Percentiles rank a stretch among this genome's conserved stretches.
These are phyloP conservation scores for Leucosticte australis DNA, from an alignment of 2,113 vertebrate genomes.

Conservation along the genomic window DNA sequence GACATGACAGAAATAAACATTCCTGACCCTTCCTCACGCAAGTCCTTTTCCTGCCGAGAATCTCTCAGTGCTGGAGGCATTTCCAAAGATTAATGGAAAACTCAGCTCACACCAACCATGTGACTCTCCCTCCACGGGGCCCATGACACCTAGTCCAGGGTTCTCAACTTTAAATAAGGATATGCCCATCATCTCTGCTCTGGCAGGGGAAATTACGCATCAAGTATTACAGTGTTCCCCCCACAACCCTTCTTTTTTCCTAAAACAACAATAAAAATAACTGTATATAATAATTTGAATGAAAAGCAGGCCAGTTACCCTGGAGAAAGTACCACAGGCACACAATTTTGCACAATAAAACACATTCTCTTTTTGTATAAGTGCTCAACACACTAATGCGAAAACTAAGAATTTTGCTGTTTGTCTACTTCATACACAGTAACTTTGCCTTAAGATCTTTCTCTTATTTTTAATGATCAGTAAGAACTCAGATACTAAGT, in stretches of 20 bases:
- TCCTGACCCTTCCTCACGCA: not conserved
- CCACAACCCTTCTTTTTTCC: not conserved
- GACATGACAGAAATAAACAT: not conserved
- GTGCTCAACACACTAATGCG: not conserved
- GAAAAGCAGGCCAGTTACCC: not conserved
- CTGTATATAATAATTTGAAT: not conserved
- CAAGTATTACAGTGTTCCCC: not conserved
- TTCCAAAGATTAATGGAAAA: not conserved
- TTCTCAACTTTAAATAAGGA: not conserved
- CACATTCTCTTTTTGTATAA: not conserved
- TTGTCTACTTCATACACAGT: not conserved
- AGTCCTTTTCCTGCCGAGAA: not conserved
- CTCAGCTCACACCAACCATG: not conserved
- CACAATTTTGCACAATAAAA: not conserved
- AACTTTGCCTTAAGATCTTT: not conserved
- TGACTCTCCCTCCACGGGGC: not conserved
- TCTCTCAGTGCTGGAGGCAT: not conserved
- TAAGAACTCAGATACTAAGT: not conserved
- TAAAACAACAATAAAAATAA: conserved; percentile 20
- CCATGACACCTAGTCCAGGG: not conserved
- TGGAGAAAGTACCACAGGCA: not conserved
- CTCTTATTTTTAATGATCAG: not conserved
- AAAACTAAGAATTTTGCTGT: not conserved
- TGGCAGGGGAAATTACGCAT: not conserved
- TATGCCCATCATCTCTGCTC: not conserved